Evolutionary conservation across 2,113 vertebrate species (phyloP).

Genomic region (Colius striatus): DNA sequence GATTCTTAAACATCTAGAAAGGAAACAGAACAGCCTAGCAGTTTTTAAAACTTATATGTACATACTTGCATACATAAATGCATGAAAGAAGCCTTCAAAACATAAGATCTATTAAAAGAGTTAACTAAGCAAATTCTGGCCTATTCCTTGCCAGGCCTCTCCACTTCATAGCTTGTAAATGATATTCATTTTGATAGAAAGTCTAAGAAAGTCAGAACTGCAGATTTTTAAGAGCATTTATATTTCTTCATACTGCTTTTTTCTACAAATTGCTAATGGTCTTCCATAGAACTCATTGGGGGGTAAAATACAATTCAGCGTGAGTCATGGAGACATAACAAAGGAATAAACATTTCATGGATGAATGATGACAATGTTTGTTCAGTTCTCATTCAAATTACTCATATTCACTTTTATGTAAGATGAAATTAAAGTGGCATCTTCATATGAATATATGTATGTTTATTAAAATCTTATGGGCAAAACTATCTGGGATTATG

Average conservation of each 20-base stretch:
- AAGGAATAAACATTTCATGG: not conserved
- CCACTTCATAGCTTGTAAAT: not conserved
- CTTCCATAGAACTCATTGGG: not conserved
- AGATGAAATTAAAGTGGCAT: not conserved
- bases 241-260: not conserved
- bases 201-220: not conserved
- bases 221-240: not conserved
- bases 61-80: not conserved
- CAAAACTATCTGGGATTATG: not conserved
- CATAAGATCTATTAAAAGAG: not conserved
- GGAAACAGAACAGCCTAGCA: not conserved
- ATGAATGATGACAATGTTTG: not conserved
- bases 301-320: not conserved
- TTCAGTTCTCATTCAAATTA: slow-evolving; percentile 5
- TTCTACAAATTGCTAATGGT: not conserved
- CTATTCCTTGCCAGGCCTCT: not conserved
- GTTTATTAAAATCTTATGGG: not conserved
- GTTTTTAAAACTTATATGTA: not conserved
- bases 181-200: not conserved
- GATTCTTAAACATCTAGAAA: not conserved
- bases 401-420: not conserved
- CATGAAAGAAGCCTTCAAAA: not conserved
- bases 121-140: not conserved
- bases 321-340: not conserved
- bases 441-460: not conserved